Base-by-base conservation (phyloP, 2,797 vertebrate genomes). In the Todus mexicanus region DNA sequence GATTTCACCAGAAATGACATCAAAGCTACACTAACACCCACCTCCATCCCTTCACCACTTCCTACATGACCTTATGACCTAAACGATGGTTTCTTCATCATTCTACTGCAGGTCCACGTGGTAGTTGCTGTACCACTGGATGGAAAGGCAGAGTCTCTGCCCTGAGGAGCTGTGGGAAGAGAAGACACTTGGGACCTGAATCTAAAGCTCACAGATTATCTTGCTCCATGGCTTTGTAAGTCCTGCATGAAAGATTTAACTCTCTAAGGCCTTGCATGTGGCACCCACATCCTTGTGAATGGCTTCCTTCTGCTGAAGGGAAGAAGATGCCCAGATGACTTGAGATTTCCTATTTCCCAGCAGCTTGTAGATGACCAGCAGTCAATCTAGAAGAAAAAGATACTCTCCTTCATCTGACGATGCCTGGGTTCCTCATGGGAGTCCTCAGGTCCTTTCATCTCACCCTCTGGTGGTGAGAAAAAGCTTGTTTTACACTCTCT, bases 271-370 rank as follows among this genome's bases (percentile, higher is more conserved):
- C 17, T 22, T 26, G 14, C 16, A 8, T 0, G 1, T 31, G 45
- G 31, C 33, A 63, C 5, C 15, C 5, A 9, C 18, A 31, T 11
- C 20, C 1, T 0, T 21, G 15, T 2, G 2, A 64, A 33, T 0
- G 2, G 21, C 37, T 59, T n/a, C 19, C 42, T 33, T 50, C 53
- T 63, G 82, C 65, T 56, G 33, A 60, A 66, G 47, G 50, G 18
- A 63, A 27, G 22, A 71, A 9, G 31, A 65, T 42, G 47, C 53
- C 38, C 43, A 21, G 35, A 15, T 45, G 54, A 53, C 27, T 42
- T 0, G 0, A 64, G 59, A 18, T n/a, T 27, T 72, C 45, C 31
- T 61, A 9, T 56, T 82, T 74, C 42, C 38, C 61, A 69, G 45
- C 9, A 27, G 56, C 23, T 21, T 54, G 29, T 13, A 68, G 76